phyloP scores from a whole-genome alignment of 2,797 vertebrate species.

The Poecilia velifera region DNA sequence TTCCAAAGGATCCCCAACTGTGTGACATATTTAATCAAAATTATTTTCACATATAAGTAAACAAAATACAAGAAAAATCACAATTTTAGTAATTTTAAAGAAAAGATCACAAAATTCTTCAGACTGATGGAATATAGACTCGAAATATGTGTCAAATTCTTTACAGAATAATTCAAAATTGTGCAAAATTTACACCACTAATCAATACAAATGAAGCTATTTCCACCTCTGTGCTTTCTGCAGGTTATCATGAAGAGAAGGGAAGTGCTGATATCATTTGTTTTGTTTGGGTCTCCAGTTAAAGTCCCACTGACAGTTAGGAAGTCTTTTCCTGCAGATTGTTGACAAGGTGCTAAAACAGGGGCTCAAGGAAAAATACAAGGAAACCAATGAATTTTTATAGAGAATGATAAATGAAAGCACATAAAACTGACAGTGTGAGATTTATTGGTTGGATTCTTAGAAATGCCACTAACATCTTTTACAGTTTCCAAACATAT shows the following conservation, averaged over 20 bases:
- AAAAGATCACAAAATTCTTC: background rate
- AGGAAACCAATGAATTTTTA: conserved; percentile 49
- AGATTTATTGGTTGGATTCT: conserved; percentile 42
- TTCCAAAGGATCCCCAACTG: background rate
- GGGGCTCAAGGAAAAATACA: conserved; percentile 22
- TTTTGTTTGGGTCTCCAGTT: conserved; percentile 74
- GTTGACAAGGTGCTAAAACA: conserved; percentile 63
- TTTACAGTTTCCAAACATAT: conserved; percentile 22
- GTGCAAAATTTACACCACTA: conserved; percentile 15
- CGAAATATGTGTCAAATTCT: background rate
- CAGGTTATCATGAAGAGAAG: conserved; percentile 59
- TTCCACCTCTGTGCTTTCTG: conserved; percentile 46
- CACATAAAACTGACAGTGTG: conserved; percentile 50
- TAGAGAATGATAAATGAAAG: conserved; percentile 30
- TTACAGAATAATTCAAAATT: background rate
- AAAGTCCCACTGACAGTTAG: conserved; percentile 59
- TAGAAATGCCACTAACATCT: conserved; percentile 31
- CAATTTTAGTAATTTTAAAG: background rate
- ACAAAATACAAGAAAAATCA: background rate
- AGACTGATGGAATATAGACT: background rate
- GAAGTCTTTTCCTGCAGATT: conserved; percentile 49
- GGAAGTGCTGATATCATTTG: conserved; percentile 78
- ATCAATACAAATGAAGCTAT: conserved; percentile 34
- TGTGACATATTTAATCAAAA: background rate
- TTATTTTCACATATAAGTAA: background rate